Conservation (phyloP, 2,888 invertebrate species). For the Linhomoeus sp. region DNA sequence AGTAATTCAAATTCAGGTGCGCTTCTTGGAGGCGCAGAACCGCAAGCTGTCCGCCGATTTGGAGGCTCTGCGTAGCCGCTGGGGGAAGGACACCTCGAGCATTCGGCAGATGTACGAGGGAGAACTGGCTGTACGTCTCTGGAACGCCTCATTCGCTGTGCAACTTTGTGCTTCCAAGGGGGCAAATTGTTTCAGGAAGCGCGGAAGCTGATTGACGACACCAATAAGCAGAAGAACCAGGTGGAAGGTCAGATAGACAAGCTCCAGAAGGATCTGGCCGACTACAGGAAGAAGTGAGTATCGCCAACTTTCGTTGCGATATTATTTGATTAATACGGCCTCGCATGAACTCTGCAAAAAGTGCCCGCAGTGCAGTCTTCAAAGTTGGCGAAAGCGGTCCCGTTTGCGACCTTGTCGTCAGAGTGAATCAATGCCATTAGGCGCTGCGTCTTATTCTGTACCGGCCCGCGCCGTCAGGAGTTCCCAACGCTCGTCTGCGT, state of each 20-base stretch:
- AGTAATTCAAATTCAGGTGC: conserved; percentile 21
- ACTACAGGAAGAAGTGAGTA: conserved; percentile 14
- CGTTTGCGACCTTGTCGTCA: no score
- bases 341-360: no score
- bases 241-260: conserved; percentile 16
- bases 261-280: conserved; percentile 19
- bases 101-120: conserved; percentile 16
- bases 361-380: no score
- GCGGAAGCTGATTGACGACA: conserved; percentile 16
- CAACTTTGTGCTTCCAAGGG: no score
- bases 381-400: no score
- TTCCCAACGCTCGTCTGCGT: no score
- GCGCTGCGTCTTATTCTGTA: no score
- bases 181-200: conserved; percentile 17
- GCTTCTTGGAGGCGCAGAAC: conserved; percentile 29
- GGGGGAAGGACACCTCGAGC: conserved; percentile 23
- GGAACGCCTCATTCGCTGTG: no score
- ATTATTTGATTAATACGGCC: no score
- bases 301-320: no score
- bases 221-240: conserved; percentile 10
- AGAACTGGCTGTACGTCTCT: conserved; percentile 9
- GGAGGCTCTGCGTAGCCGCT: conserved; percentile 18
- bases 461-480: no score
- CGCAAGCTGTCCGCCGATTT: conserved; percentile 26
- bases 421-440: no score